These are phyloP conservation scores for Synanthedon vespiformis DNA, from an alignment of 2,888 invertebrate genomes.

Conservation along the genomic window DNA sequence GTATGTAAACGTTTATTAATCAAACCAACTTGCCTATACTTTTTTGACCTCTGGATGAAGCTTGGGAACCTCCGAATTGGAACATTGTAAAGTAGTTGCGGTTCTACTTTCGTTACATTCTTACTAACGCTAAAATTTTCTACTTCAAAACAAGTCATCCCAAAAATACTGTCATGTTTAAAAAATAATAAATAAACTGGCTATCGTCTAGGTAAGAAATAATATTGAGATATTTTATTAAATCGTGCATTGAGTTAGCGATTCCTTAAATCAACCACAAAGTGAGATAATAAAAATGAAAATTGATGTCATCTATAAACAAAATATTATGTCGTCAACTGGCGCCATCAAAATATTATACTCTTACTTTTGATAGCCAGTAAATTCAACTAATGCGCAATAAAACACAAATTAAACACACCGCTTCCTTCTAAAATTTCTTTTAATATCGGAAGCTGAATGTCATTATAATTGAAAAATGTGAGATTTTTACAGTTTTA, in stretches of 20 bases:
- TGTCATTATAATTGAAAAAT: constrained; percentile 20
- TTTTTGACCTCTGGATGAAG: constrained; percentile 16
- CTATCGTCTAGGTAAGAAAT: too few relatives aligned
- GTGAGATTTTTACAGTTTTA: constrained; percentile 26
- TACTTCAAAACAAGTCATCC: too few relatives aligned
- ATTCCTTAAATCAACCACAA: too few relatives aligned
- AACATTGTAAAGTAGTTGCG: not conserved
- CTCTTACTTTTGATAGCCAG: constrained; percentile 12
- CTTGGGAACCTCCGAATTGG: constrained; percentile 8
- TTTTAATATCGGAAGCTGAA: constrained; percentile 22
- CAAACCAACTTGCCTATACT: constrained; percentile 26
- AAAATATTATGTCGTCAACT: not conserved
- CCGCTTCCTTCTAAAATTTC: constrained; percentile 9
- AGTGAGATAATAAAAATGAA: not conserved
- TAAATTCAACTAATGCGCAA: constrained; percentile 1
- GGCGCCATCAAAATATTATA: constrained; percentile 1
- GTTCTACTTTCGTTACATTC: not conserved
- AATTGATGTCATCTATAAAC: not conserved
- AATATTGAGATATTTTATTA: too few relatives aligned
- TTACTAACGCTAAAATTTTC: not conserved
- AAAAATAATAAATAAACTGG: too few relatives aligned
- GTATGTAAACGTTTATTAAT: constrained; percentile 53
- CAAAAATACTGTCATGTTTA: too few relatives aligned
- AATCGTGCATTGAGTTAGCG: too few relatives aligned
- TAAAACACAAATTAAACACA: constrained; percentile 3